Percentiles rank a stretch among this genome's conserved stretches.
phyloP scores from a whole-genome alignment of 2,797 vertebrate species.

The Zalophus californianus region DNA sequence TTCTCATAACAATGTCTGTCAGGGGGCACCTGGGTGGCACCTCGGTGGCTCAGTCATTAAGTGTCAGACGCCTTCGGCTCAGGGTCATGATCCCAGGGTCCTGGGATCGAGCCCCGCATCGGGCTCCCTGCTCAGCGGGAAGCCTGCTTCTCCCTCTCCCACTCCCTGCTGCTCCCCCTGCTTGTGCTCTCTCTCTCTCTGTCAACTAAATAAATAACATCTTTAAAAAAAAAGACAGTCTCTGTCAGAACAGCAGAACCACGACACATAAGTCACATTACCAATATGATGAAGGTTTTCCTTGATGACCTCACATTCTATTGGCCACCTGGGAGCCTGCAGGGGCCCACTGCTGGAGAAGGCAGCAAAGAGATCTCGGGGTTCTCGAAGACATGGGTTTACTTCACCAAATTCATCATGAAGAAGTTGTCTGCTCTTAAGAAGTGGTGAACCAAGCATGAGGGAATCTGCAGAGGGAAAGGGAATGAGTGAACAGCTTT shows the following conservation, averaged over 20 bases:
- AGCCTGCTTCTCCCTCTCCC: no score
- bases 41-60: no score
- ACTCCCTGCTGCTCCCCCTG: no score
- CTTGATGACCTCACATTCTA: constrained; percentile 93
- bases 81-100: no score
- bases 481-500: not conserved
- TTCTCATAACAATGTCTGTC: not conserved
- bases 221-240: not conserved
- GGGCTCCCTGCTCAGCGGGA: no score
- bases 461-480: constrained; percentile 84
- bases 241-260: not conserved
- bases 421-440: constrained; percentile 87
- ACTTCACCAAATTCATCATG: constrained; percentile 82
- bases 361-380: constrained; percentile 88
- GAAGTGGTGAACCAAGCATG: constrained; percentile 74
- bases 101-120: no score
- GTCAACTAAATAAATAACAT: no score
- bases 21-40: not conserved
- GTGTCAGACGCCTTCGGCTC: no score
- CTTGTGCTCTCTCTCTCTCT: no score
- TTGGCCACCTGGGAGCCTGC: constrained; percentile 91
- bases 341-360: constrained; percentile 80
- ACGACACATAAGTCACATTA: constrained; percentile 75
- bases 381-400: constrained; percentile 89
- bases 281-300: constrained; percentile 93